These are phyloP conservation scores for Miopithecus talapoin DNA, from an alignment of 2,797 vertebrate genomes.

Conservation along the genomic window DNA sequence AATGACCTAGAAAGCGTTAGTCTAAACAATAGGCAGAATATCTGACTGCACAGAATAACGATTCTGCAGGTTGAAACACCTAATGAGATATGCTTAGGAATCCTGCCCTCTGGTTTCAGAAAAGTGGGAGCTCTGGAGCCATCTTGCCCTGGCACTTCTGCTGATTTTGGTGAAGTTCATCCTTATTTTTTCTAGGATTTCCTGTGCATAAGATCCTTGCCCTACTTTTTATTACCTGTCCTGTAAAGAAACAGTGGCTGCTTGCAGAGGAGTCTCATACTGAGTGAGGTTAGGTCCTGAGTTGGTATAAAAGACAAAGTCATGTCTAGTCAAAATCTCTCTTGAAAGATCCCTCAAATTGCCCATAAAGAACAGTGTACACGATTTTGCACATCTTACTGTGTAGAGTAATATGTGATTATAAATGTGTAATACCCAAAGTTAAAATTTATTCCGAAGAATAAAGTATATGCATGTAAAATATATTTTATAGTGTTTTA, in stretches of 20 bases:
- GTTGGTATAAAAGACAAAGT: neutral
- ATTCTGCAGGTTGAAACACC: neutral
- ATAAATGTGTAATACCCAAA: conserved; percentile 4
- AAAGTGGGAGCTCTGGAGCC: neutral
- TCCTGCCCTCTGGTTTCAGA: neutral
- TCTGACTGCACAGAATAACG: neutral
- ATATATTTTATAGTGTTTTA: conserved; percentile 26
- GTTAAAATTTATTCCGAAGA: neutral
- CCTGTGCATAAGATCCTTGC: neutral
- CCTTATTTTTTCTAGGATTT: neutral
- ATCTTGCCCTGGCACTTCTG: neutral
- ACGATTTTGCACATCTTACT: neutral
- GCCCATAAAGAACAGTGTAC: neutral
- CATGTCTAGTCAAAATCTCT: neutral
- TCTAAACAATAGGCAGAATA: neutral
- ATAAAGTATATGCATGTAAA: neutral
- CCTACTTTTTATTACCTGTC: neutral
- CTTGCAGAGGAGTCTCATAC: neutral
- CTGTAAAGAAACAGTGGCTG: neutral
- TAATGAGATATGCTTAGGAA: neutral
- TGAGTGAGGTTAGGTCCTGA: neutral
- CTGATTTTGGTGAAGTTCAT: neutral
- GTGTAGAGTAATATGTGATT: conserved; percentile 14
- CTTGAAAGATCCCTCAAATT: neutral
- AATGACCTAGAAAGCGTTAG: neutral